Conservation (phyloP, 2,113 vertebrate species). For the Cynopterus brachyotis region DNA sequence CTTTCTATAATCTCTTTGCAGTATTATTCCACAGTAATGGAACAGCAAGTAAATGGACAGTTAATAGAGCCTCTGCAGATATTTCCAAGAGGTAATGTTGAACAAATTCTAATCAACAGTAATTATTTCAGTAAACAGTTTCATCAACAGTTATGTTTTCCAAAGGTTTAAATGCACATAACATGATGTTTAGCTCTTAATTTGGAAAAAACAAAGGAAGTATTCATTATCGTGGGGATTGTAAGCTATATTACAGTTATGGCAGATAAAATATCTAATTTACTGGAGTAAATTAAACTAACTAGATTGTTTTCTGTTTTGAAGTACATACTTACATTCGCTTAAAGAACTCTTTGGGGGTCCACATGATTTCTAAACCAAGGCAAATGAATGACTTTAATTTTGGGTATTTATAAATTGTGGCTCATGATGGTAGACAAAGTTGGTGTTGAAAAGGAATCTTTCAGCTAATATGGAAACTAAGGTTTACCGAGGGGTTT, state of each 20-base stretch:
- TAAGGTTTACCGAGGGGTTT: not conserved
- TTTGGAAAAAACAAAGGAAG: slow-evolving; percentile 73
- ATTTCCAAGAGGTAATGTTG: slow-evolving; percentile 92
- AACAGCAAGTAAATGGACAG: slow-evolving; percentile 95
- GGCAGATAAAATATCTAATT: slow-evolving; percentile 81
- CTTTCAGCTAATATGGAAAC: not conserved
- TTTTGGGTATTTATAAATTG: slow-evolving; percentile 31
- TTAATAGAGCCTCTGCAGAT: slow-evolving; percentile 97
- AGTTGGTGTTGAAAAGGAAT: not conserved
- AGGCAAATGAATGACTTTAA: slow-evolving; percentile 74
- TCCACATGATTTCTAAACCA: slow-evolving; percentile 50
- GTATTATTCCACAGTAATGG: slow-evolving; percentile 97
- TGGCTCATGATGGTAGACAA: not conserved
- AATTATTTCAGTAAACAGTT: slow-evolving; percentile 73
- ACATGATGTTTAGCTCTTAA: slow-evolving; percentile 77
- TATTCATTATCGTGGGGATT: slow-evolving; percentile 74
- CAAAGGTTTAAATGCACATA: slow-evolving; percentile 78
- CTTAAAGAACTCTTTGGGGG: slow-evolving; percentile 73
- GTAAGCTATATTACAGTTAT: slow-evolving; percentile 76
- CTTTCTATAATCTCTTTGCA: slow-evolving; percentile 84
- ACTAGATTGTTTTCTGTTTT: slow-evolving; percentile 78
- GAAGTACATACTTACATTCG: slow-evolving; percentile 70
- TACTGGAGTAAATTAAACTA: slow-evolving; percentile 83
- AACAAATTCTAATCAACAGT: slow-evolving; percentile 77
- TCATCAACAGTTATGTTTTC: slow-evolving; percentile 79